Evolutionary conservation across 2,888 invertebrate genomes (phyloP).

Genomic region (Bhutanitis thaidina): DNA sequence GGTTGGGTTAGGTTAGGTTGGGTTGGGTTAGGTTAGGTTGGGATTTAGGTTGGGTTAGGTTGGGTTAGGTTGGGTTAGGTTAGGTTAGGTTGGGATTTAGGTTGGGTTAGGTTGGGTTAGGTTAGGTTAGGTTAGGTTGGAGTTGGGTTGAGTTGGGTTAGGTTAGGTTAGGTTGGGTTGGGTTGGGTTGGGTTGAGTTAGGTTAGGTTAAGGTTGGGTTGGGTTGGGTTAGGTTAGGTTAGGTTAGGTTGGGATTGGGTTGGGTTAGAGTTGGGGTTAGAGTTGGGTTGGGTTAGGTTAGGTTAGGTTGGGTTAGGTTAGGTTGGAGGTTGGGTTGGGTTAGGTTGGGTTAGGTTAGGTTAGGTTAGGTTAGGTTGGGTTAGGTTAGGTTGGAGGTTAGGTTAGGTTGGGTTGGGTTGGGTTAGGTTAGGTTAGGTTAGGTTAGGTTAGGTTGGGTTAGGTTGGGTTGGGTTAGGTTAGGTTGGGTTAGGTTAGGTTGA

Average conservation of each 20-base stretch:
- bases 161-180: too few species aligned
- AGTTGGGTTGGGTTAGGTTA: slow-evolving; percentile 7
- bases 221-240: background rate
- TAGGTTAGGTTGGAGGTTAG: slow-evolving; percentile 7
- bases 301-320: slow-evolving; percentile 12
- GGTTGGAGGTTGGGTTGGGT: slow-evolving; percentile 20
- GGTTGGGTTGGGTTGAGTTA: too few species aligned
- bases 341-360: slow-evolving; percentile 18
- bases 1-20: too few species aligned
- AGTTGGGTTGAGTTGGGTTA: too few species aligned
- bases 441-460: slow-evolving; percentile 19
- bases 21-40: too few species aligned
- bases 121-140: too few species aligned
- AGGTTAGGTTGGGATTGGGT: background rate
- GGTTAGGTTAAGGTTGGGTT: too few species aligned
- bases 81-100: too few species aligned
- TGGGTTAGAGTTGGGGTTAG: background rate
- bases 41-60: too few species aligned
- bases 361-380: slow-evolving; percentile 17
- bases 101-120: too few species aligned
- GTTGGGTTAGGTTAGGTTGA: slow-evolving; percentile 15
- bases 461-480: slow-evolving; percentile 18
- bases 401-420: slow-evolving; percentile 1
- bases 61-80: too few species aligned
- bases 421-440: slow-evolving; percentile 19